Evolutionary conservation across 2,888 invertebrate species (phyloP).

Genomic region (Miltochrista miniata): DNA sequence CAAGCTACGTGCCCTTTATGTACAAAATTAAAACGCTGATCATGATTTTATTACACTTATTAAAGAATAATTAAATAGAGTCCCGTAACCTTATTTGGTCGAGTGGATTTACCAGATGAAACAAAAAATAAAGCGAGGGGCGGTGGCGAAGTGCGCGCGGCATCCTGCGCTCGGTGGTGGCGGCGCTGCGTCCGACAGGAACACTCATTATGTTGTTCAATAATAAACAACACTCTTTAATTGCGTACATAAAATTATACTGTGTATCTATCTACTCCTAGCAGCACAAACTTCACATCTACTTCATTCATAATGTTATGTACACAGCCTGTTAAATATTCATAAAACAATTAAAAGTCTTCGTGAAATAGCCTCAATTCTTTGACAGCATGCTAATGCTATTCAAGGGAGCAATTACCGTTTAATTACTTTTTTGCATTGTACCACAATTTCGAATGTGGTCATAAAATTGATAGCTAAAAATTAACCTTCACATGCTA

Average conservation of each 20-base stretch:
- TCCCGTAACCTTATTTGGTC: slow-evolving; percentile 63
- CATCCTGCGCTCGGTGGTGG: slow-evolving; percentile 17
- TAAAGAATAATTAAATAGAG: slow-evolving; percentile 74
- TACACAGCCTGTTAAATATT: slow-evolving; percentile 63
- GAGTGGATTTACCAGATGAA: slow-evolving; percentile 48
- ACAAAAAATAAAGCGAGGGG: slow-evolving; percentile 50
- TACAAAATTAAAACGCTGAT: slow-evolving; percentile 60
- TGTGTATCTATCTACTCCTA: slow-evolving; percentile 32
- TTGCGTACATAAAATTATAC: slow-evolving; percentile 58
- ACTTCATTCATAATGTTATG: slow-evolving; percentile 56
- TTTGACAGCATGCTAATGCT: slow-evolving; percentile 56
- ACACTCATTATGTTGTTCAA: slow-evolving; percentile 56
- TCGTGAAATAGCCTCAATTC: slow-evolving; percentile 56
- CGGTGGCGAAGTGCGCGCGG: slow-evolving; percentile 20
- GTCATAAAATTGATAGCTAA: slow-evolving; percentile 46
- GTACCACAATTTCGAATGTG: slow-evolving; percentile 48
- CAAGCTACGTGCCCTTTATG: slow-evolving; percentile 28
- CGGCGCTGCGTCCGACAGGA: slow-evolving; percentile 31
- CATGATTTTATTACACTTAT: slow-evolving; percentile 70
- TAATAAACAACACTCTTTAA: slow-evolving; percentile 59
- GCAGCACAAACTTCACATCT: slow-evolving; percentile 46
- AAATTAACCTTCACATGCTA: slow-evolving; percentile 38
- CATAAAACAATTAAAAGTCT: slow-evolving; percentile 64
- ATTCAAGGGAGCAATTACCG: slow-evolving; percentile 53
- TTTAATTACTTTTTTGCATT: slow-evolving; percentile 55